Base-by-base conservation (phyloP, 2,797 vertebrate genomes). In the Pelodytes ibericus region DNA sequence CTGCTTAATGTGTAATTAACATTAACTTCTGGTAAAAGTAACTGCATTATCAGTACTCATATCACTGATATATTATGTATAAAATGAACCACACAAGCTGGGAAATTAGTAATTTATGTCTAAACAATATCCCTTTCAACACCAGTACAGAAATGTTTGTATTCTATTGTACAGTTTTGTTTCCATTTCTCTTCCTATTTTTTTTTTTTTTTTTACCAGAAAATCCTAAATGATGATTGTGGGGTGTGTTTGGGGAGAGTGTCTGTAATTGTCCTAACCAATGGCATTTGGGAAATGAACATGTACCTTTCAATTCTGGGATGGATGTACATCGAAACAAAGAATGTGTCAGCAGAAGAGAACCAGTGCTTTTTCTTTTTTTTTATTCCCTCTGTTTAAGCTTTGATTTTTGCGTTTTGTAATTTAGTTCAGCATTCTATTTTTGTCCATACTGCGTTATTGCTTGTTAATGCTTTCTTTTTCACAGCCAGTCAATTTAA, bases 401-500 rank as follows among this genome's bases (percentile, higher is more conserved):
- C n/a, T n/a, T n/a, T n/a, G n/a, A n/a, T 4, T 44, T 51, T 68
- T 56, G 53, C 31, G 22, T 66, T 49, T 51, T 62, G 73, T 68
- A 65, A 63, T 69, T 62, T 62, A 51, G 53, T 39, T 39, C 3
- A 1, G 18, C 36, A 25, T 33, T 60, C 22, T 18, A 30, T 61
- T 61, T 67, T 41, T 66, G 58, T 58, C 15, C 20, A 31, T 2
- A 13, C 16, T 56, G n/a, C 62, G 44, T 47, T 72, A 61, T 66
- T 78, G 39, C 53, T 29, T 20, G 36, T 58, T 56, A 77, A 33
- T 65, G 36, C 25, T 44, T 7, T 66, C 27, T 27, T 61, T 71
- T 77, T 73, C 63, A 53, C 39, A 30, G 41, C 31, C 15, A 72
- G 61, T 58, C 69, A 47, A 53, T 62, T 68, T 79, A 56, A 71